Percentiles rank a stretch among this genome's conserved stretches.
phyloP scores from a whole-genome alignment of 2,888 invertebrate species.

The Autographa pulchrina region DNA sequence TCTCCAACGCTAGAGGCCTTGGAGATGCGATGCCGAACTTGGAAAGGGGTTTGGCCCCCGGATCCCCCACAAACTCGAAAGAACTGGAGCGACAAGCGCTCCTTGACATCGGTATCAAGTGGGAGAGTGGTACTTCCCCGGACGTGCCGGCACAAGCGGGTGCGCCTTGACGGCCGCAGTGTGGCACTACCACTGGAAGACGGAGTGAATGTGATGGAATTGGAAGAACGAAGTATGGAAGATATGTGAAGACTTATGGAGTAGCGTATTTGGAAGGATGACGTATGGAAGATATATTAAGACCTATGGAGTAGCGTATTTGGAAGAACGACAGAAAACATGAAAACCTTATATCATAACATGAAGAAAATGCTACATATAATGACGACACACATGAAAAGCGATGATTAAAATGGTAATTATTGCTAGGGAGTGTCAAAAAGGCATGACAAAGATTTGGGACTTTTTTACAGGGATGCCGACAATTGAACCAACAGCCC shows the following conservation, averaged over 20 bases:
- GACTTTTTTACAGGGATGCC: neutral
- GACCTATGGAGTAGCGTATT: too few species aligned
- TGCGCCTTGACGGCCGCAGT: neutral
- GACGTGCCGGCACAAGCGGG: slow-evolving; percentile 17
- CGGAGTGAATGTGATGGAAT: too few species aligned
- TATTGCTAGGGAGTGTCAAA: neutral
- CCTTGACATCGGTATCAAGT: slow-evolving; percentile 1
- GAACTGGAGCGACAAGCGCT: neutral
- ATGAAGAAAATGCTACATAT: too few species aligned
- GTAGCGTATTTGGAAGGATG: too few species aligned
- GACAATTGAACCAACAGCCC: neutral
- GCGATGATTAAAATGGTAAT: neutral
- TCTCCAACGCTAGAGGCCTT: too few species aligned
- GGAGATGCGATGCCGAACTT: neutral
- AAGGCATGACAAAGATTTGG: neutral
- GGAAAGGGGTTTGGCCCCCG: neutral
- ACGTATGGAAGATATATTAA: too few species aligned
- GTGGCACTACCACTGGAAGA: slow-evolving; percentile 20
- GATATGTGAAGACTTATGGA: too few species aligned
- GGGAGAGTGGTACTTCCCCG: slow-evolving; percentile 35
- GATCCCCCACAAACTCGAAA: slow-evolving; percentile 7
- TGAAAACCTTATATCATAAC: too few species aligned
- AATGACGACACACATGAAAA: too few species aligned
- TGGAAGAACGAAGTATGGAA: too few species aligned
- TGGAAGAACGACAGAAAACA: neutral